Conservation (phyloP, 2,888 invertebrate species). For the Drosophila anomalata region DNA sequence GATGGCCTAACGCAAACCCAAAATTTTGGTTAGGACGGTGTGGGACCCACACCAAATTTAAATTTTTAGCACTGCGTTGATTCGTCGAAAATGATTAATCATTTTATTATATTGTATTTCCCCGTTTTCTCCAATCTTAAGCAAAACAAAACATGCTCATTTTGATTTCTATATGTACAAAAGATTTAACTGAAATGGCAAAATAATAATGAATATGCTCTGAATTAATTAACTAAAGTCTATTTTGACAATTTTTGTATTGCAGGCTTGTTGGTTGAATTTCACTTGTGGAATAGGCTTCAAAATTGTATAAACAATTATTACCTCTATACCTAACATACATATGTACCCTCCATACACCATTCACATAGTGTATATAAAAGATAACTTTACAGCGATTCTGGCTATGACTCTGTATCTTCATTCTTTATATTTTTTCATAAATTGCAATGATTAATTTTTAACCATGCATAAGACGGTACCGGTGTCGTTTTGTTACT, state of each 20-base stretch:
- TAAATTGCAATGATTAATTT: conserved; percentile 83
- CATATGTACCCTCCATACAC: not conserved
- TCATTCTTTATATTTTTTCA: conserved; percentile 82
- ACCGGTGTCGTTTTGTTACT: conserved; percentile 80
- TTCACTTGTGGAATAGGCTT: too few species aligned
- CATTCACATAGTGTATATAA: conserved; percentile 44
- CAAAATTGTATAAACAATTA: too few species aligned
- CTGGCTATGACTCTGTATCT: conserved; percentile 81
- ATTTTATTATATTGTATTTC: conserved; percentile 38
- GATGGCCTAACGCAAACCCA: not conserved
- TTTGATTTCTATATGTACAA: conserved; percentile 18
- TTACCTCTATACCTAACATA: too few species aligned
- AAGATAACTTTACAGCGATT: conserved; percentile 67
- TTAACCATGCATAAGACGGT: conserved; percentile 78
- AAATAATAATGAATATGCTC: not conserved
- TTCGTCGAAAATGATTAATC: conserved; percentile 66
- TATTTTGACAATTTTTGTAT: not conserved
- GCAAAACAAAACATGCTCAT: conserved; percentile 48
- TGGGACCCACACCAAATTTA: conserved; percentile 20
- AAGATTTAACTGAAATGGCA: not conserved
- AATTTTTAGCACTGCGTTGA: conserved; percentile 49
- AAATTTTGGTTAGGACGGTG: conserved; percentile 2
- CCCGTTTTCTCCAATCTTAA: conserved; percentile 5
- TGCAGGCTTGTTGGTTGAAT: too few species aligned
- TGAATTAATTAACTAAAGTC: not conserved